Evolutionary conservation across 2,113 vertebrate genomes (phyloP), one percentile per base, ranked within the genome.

Genomic region (Perca schrenkii): DNA sequence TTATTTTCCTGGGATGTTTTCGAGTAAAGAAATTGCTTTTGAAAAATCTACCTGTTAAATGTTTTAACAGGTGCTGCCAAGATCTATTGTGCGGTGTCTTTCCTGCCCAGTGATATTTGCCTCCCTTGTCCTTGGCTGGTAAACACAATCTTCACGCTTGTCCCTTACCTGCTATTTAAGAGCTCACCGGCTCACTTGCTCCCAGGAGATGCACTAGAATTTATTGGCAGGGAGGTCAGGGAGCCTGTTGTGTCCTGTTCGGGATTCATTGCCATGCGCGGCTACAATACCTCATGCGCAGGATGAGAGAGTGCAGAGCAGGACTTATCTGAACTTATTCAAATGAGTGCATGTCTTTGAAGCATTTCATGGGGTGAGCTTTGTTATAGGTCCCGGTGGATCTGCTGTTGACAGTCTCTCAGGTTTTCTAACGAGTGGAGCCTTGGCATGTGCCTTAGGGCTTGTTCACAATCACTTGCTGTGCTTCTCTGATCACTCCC

Each of bases 351-450:
- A 5, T 72, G 83, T 81, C 61, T 93, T 95, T 95, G 93, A 96
- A 92, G 91, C 80, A 17, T 17, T 6, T 86, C 80, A 82, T 61
- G 76, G 74, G 74, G 73, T 49, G 70, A 87, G 92, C 92, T 94
- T 92, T 95, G 91, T 91, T 88, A 89, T n/a, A 40, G 62, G 75
- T 88, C 89, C 94, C 92, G 52, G 87, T 73, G 90, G 88, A 88
- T 75, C 71, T 10, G 69, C 79, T 88, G 70, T 89, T 90, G 91
- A 90, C 92, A 75, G 84, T 90, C 89, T 90, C 91, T 80, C 84
- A 83, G 91, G 93, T 58, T 95, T 89, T 88, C 90, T 94, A 94
- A 92, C 87, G 82, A 93, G 92, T 86, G 91, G 88, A 95, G 73
- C 90, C 90, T 91, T 92, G 91, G 89, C 92, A 89, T 89, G 65